Evolutionary conservation across 2,113 vertebrate genomes (phyloP), one percentile per base, ranked within the genome.

Genomic region (Lampris megalopsis): DNA sequence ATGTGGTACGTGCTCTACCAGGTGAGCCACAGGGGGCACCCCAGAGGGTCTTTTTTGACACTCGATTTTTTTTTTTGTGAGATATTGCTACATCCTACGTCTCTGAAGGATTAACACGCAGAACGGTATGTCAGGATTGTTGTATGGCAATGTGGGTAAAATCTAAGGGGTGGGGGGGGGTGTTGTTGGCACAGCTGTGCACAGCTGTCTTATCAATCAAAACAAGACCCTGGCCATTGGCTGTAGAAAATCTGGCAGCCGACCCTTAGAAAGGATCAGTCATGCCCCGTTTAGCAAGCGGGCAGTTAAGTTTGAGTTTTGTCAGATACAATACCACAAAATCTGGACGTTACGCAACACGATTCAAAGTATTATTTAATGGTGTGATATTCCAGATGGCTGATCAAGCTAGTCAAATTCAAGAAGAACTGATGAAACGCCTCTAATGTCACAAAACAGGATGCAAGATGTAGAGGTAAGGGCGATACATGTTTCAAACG

Each of bases 121-220:
- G 71, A 86, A 84, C 63, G 73, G 83, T 84, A 90, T 86, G 82
- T 58, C 68, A 56, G 66, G 60, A 75, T 24, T 56, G 67, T 24
- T 6, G 65, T 24, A 24, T 42, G 2, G 41, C 75, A 82, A 87
- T 66, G 73, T 52, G 73, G 69, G n/a, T 89, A 77, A 78, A 81
- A 86, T 86, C 65, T 58, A 40, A 2, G 2, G 8, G 57, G 59
- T 57, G 1, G 60, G 36, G 40, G 67, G 56, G 68, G 52, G 65
- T 42, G 68, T 56, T 60, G 73, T n/a, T 9, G 13, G 42, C 40
- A 67, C 85, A 92, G 79, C 74, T 88, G 84, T 70, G 79, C 77
- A 88, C 86, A 89, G 88, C 88, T 90, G 90, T 63, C 75, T 70
- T 67, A 42, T 88, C 83, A 69, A 6, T 92, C 89, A 80, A 49